Conservation (phyloP, 2,888 invertebrate species). For the Lasioglossum vierecki region DNA sequence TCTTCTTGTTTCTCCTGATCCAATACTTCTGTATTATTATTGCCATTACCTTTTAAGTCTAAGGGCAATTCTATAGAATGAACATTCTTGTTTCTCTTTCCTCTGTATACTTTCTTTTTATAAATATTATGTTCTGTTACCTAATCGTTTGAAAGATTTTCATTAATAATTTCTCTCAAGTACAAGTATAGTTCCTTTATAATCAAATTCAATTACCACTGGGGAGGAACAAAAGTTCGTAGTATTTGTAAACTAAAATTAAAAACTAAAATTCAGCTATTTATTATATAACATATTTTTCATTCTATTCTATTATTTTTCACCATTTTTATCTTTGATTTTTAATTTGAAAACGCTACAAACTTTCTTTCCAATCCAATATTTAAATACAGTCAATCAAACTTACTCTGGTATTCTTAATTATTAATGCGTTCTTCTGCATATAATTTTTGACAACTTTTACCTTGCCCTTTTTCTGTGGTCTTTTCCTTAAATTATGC, state of each 20-base stretch:
- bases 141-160: conserved; percentile 35
- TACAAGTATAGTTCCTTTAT: not conserved
- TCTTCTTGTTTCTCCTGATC: not conserved
- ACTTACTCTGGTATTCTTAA: conserved; percentile 10
- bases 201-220: not conserved
- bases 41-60: not conserved
- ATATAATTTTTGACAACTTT: not conserved
- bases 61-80: not conserved
- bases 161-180: conserved; percentile 11
- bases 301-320: too few species aligned
- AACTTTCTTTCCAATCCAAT: too few species aligned
- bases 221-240: too few species aligned
- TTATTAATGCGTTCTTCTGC: not conserved
- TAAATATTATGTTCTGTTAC: not conserved
- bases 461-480: not conserved
- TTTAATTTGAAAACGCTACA: too few species aligned
- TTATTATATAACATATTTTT: too few species aligned
- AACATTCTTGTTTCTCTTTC: not conserved
- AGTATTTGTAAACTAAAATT: too few species aligned
- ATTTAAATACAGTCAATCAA: not conserved
- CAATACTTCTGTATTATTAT: conserved; percentile 1
- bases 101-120: not conserved
- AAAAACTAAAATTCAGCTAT: too few species aligned
- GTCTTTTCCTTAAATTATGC: not conserved
- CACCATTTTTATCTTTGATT: too few species aligned